Evolutionary conservation across 2,797 vertebrate species (phyloP).

Genomic region (Benthosema pterotum): DNA sequence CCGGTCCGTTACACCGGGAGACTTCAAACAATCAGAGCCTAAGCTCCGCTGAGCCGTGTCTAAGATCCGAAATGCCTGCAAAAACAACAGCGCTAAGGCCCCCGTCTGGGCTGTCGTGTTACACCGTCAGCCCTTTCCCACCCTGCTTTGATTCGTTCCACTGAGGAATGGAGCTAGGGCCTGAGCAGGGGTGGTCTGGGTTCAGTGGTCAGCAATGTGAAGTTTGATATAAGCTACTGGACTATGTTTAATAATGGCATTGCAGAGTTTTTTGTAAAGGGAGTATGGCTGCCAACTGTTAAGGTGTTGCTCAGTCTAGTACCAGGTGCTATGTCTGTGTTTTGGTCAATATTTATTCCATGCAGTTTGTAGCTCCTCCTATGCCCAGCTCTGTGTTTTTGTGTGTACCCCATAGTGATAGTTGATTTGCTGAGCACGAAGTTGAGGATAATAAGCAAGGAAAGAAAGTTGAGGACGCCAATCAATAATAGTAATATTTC

Average conservation of each 20-base stretch:
- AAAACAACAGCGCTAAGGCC: conserved; percentile 16
- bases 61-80: conserved; percentile 25
- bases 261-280: no score
- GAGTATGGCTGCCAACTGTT: no score
- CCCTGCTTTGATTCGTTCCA: conserved; percentile 12
- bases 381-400: no score
- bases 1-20: conserved; percentile 21
- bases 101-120: conserved; percentile 11
- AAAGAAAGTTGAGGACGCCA: no score
- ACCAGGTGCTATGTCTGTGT: no score
- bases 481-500: no score
- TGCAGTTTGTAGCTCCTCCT: no score
- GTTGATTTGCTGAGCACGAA: no score
- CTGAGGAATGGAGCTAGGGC: not conserved
- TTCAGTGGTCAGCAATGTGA: conserved; percentile 20
- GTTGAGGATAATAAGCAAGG: no score
- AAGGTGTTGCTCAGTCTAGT: no score
- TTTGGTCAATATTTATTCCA: no score
- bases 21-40: conserved; percentile 32
- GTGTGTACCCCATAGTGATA: no score
- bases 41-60: conserved; percentile 35
- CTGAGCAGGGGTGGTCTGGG: conserved; percentile 15
- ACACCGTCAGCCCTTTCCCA: not conserved
- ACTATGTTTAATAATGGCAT: not conserved
- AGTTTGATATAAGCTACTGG: conserved; percentile 5